Evolutionary conservation across 2,113 vertebrate genomes (phyloP).

Genomic region (Hydrochoerus hydrochaeris): DNA sequence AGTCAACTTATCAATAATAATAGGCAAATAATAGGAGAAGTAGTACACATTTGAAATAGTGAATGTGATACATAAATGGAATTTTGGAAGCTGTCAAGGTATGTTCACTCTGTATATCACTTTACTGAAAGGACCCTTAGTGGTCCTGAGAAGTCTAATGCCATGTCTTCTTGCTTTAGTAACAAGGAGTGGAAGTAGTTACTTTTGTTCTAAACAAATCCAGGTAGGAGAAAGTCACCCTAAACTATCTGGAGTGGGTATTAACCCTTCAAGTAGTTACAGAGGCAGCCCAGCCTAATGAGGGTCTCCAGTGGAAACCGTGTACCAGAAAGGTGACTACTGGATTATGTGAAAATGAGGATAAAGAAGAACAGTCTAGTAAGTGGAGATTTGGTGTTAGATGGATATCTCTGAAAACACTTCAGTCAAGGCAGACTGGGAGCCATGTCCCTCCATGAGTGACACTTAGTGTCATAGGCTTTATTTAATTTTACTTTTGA

Average conservation of each 20-base stretch:
- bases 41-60: not conserved
- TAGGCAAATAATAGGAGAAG: not conserved
- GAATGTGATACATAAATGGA: not conserved
- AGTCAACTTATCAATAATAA: not conserved
- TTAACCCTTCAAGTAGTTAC: not conserved
- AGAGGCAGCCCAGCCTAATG: not conserved
- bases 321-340: not conserved
- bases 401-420: not conserved
- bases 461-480: not conserved
- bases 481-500: constrained; percentile 59
- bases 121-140: not conserved
- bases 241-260: not conserved
- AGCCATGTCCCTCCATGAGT: not conserved
- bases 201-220: constrained; percentile 55
- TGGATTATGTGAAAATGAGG: not conserved
- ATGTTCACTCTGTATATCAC: not conserved
- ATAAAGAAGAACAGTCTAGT: not conserved
- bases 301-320: not conserved
- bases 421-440: not conserved
- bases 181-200: constrained; percentile 38
- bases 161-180: constrained; percentile 28
- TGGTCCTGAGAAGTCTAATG: not conserved
- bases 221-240: constrained; percentile 30
- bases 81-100: not conserved
- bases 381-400: not conserved